Percentiles rank a stretch among this genome's conserved stretches.
Evolutionary conservation across 2,888 invertebrate species (phyloP).

Genomic region (Xiphydria camelus): DNA sequence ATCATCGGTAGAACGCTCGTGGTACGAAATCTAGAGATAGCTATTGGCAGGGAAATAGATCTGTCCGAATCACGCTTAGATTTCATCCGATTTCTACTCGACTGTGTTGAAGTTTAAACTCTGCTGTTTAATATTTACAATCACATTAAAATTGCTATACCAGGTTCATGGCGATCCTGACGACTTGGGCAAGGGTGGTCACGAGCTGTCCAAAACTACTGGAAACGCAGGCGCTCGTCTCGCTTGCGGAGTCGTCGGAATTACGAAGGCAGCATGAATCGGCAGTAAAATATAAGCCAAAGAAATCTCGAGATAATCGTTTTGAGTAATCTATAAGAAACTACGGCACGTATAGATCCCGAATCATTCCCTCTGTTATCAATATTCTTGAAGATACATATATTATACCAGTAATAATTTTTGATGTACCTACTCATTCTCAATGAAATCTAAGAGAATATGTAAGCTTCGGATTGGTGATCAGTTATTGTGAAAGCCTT

Average conservation of each 20-base stretch:
- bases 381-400: too few species aligned
- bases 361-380: slow-evolving; percentile 32
- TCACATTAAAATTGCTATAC: slow-evolving; percentile 4
- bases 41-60: too few species aligned
- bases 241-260: slow-evolving; percentile 87
- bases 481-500: too few species aligned
- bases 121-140: background rate
- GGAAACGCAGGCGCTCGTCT: slow-evolving; percentile 93
- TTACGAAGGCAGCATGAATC: slow-evolving; percentile 60
- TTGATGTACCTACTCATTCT: too few species aligned
- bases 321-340: slow-evolving; percentile 19
- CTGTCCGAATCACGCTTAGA: too few species aligned
- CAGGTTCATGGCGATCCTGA: slow-evolving; percentile 87
- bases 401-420: background rate
- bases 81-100: too few species aligned
- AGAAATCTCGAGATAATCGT: slow-evolving; percentile 9
- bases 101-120: too few species aligned
- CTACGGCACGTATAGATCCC: slow-evolving; percentile 7
- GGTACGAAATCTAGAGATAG: slow-evolving; percentile 46
- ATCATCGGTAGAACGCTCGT: slow-evolving; percentile 85
- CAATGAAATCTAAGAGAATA: too few species aligned
- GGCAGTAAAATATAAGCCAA: slow-evolving; percentile 23
- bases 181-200: slow-evolving; percentile 91
- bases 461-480: too few species aligned
- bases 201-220: slow-evolving; percentile 89